Conservation (phyloP, 2,113 vertebrate genomes). For the Daphoenositta chrysoptera region DNA sequence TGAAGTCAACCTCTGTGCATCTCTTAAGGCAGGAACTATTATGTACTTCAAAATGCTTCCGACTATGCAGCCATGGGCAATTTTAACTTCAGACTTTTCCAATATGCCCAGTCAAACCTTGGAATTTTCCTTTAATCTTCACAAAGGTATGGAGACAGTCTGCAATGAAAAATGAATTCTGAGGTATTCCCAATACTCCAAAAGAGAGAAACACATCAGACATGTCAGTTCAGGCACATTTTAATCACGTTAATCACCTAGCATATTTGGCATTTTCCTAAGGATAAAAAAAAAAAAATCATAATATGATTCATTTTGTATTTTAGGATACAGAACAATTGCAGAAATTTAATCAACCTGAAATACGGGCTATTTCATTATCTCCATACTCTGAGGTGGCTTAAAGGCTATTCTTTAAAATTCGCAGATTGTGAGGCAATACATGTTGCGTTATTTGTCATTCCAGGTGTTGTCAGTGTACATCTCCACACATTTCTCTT, state of each 20-base stretch:
- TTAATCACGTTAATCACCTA: background rate
- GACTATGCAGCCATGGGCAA: rapidly evolving
- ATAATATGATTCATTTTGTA: background rate
- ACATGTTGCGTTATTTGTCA: slow-evolving; percentile 50
- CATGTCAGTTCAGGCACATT: background rate
- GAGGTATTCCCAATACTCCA: background rate
- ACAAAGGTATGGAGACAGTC: background rate
- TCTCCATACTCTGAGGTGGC: background rate
- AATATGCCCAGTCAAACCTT: background rate
- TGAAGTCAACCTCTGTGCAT: background rate
- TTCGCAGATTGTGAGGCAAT: slow-evolving; percentile 66
- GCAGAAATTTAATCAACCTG: background rate
- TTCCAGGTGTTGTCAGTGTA: slow-evolving; percentile 74
- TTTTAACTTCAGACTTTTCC: background rate
- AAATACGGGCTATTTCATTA: background rate
- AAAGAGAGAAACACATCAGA: background rate
- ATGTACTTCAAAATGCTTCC: background rate
- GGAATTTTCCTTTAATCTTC: background rate
- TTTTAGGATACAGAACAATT: background rate
- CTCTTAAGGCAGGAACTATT: background rate
- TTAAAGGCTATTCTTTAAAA: slow-evolving; percentile 47
- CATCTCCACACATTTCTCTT: slow-evolving; percentile 76
- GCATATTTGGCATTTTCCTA: background rate
- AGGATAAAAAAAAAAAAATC: background rate
- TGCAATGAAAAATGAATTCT: background rate